Conservation (phyloP, 2,113 vertebrate species). For the Oxyura jamaicensis region DNA sequence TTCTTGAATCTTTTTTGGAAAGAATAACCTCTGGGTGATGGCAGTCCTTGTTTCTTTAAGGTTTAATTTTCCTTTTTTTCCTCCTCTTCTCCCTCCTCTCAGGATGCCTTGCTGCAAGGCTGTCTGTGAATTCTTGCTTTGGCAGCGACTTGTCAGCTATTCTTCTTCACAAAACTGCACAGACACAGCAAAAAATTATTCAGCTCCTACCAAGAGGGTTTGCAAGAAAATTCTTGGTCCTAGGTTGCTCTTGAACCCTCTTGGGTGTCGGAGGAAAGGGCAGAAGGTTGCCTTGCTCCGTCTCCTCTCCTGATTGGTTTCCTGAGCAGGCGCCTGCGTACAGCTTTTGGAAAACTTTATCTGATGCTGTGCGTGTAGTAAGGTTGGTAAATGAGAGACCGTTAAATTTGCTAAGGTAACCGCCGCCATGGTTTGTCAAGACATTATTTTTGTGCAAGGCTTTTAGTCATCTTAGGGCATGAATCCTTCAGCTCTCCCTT, state of each 20-base stretch:
- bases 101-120: background rate
- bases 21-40: background rate
- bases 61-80: background rate
- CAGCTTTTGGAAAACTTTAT: background rate
- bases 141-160: background rate
- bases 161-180: background rate
- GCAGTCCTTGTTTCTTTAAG: slow-evolving; percentile 1
- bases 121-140: background rate
- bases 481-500: background rate
- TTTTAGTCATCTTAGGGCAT: background rate
- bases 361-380: fast-evolving
- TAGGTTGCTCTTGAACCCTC: background rate
- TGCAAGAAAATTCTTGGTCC: background rate
- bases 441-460: background rate
- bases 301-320: background rate
- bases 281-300: background rate
- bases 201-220: background rate
- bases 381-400: background rate
- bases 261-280: background rate
- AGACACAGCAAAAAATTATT: background rate
- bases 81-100: background rate
- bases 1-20: background rate
- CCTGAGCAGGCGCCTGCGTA: fast-evolving
- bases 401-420: background rate
- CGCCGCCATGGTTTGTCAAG: background rate